Conservation (phyloP, 2,888 invertebrate genomes). For the Pseudoips prasinana region DNA sequence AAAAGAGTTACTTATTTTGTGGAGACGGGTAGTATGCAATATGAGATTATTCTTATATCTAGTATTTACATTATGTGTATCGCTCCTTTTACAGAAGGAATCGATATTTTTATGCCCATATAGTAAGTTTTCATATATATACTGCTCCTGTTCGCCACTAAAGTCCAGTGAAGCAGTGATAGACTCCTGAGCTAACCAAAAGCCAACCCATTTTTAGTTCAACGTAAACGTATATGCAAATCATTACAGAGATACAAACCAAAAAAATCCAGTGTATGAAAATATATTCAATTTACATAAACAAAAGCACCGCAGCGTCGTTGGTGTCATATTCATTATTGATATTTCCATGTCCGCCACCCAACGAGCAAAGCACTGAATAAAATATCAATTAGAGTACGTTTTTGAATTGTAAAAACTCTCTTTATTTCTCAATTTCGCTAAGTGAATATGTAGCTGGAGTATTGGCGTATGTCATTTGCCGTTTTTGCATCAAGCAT, state of each 20-base stretch:
- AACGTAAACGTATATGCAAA: conserved; percentile 10
- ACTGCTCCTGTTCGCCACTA: too few relatives aligned
- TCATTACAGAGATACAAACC: conserved; percentile 11
- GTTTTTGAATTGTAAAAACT: conserved; percentile 61
- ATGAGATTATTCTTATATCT: too few relatives aligned
- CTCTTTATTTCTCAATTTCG: conserved; percentile 76
- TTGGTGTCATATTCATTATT: conserved; percentile 65
- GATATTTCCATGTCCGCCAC: conserved; percentile 70
- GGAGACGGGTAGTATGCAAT: too few relatives aligned
- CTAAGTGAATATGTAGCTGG: conserved; percentile 66
- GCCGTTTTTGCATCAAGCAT: conserved; percentile 63
- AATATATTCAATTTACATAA: conserved; percentile 49
- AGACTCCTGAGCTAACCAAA: too few relatives aligned
- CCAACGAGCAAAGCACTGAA: conserved; percentile 72
- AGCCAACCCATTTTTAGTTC: too few relatives aligned
- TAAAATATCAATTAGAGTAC: conserved; percentile 79
- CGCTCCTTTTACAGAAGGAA: too few relatives aligned
- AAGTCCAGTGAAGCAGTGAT: too few relatives aligned
- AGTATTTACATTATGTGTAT: too few relatives aligned
- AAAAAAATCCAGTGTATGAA: conserved; percentile 32
- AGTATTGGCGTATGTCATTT: conserved; percentile 74
- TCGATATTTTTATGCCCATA: too few relatives aligned
- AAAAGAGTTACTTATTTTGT: too few relatives aligned
- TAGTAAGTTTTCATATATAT: too few relatives aligned
- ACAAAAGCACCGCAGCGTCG: conserved; percentile 48